A percentile compares a stretch with the other conserved stretches of the same genome.
These are phyloP conservation scores for Heteromormyrus szaboi DNA, from an alignment of 2,797 vertebrate genomes.

Conservation along the genomic window DNA sequence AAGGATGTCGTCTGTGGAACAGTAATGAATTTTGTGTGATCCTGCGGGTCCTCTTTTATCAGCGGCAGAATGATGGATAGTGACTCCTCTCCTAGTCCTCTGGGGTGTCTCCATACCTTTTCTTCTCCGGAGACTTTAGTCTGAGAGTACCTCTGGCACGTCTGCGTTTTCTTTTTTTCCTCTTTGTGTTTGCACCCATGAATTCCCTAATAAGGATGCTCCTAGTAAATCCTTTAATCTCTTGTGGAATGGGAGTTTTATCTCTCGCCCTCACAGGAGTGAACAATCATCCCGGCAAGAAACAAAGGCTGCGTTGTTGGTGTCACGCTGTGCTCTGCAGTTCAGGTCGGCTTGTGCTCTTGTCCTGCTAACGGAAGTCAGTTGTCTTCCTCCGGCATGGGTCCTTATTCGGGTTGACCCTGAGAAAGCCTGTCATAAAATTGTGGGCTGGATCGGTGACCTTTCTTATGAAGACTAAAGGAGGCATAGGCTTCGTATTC, in stretches of 20 bases:
- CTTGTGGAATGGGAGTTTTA: conserved; percentile 58
- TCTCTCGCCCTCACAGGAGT: conserved; percentile 50
- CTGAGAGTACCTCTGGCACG: conserved; percentile 41
- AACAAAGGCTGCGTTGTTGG: conserved; percentile 54
- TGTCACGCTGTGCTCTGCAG: conserved; percentile 30
- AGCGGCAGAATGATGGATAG: conserved; percentile 39
- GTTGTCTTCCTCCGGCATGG: not conserved
- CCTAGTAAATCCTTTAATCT: conserved; percentile 60
- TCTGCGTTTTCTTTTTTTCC: not conserved
- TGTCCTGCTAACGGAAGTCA: conserved; percentile 3
- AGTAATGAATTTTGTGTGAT: conserved; percentile 49
- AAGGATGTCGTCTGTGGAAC: conserved; percentile 33
- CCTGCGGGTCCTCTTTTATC: conserved; percentile 47
- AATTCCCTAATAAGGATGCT: conserved; percentile 66
- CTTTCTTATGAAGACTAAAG: not conserved
- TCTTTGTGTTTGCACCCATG: conserved; percentile 46
- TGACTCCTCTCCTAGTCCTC: conserved; percentile 42
- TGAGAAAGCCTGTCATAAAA: not conserved
- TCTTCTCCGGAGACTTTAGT: conserved; percentile 47
- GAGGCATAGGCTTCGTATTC: not conserved
- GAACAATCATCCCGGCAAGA: conserved; percentile 53
- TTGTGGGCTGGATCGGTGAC: not conserved
- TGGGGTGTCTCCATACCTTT: conserved; percentile 27
- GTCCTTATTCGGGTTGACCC: not conserved
- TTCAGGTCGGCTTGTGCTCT: conserved; percentile 16